Conservation (phyloP, 2,888 invertebrate species). For the Folsomia candida region DNA sequence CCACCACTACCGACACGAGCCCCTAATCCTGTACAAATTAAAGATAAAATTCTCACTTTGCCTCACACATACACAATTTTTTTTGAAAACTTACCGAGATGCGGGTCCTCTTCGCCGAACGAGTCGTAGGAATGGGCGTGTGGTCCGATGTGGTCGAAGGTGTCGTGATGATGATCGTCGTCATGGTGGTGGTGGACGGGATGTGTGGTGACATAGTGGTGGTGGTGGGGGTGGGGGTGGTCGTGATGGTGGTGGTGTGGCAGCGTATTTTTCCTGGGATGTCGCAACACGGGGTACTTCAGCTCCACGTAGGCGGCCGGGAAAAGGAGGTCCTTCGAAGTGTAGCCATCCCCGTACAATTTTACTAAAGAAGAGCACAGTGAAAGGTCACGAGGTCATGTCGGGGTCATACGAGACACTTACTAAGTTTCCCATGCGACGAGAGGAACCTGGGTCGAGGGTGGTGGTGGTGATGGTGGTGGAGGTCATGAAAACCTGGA, state of each 20-base stretch:
- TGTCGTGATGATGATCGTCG: neutral
- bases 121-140: too few relatives aligned
- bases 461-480: too few relatives aligned
- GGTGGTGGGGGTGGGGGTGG: neutral
- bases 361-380: neutral
- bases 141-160: too few relatives aligned
- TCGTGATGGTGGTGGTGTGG: neutral
- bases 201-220: neutral
- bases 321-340: neutral
- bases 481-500: too few relatives aligned
- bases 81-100: too few relatives aligned
- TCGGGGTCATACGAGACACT: too few relatives aligned
- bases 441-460: too few relatives aligned
- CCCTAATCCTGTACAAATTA: too few relatives aligned
- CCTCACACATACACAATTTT: too few relatives aligned
- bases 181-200: neutral
- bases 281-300: neutral
- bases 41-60: too few relatives aligned
- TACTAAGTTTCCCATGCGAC: too few relatives aligned
- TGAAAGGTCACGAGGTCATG: neutral
- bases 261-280: neutral
- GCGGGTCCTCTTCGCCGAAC: neutral
- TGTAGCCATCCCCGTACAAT: neutral
- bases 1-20: too few relatives aligned
- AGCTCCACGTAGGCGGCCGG: neutral